Evolutionary conservation across 2,797 vertebrate genomes (phyloP), one percentile per base, ranked within the genome.

Genomic region (Sphenodon punctatus): DNA sequence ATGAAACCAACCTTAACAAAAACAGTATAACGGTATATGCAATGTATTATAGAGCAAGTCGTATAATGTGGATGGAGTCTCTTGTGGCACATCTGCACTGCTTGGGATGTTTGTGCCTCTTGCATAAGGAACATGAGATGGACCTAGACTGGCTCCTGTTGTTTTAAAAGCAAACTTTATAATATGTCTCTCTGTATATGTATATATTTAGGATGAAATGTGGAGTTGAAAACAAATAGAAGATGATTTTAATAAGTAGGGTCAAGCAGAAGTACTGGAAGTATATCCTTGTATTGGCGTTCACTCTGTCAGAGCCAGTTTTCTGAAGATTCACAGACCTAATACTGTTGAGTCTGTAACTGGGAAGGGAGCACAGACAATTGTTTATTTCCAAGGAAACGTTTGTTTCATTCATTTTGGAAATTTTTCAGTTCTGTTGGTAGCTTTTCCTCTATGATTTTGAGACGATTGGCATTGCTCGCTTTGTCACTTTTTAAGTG

Each of bases 261-360:
- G 80, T 43, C 72, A 69, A 82, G 8, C 59, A 53, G n/a, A 51
- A 90, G 82, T 80, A 78, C 30, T 90, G 66, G 91, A 17, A 5
- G 66, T 45, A 79, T 91, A 70, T 86, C 71, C 55, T 70, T 79
- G 32, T 79, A 71, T 92, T 80, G 91, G 64, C 88, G 92, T 84
- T 88, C 77, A 86, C 79, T 92, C 89, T 91, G 94, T 90, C 84
- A 91, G 94, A 95, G 91, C 84, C 90, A 89, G 75, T 95, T 96
- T 95, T 88, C 66, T 81, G 91, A 91, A 94, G 93, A 92, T 96
- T 84, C 91, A 94, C 80, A 94, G 94, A 92, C 90, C 92, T 65
- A 94, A 92, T 65, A 89, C 94, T 86, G 89, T 94, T 91, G 92
- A 91, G 91, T 96, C 95, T 94, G 94, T 93, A 87, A 83, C 93